phyloP scores from a whole-genome alignment of 2,797 vertebrate species.

The Danio tinwini region DNA sequence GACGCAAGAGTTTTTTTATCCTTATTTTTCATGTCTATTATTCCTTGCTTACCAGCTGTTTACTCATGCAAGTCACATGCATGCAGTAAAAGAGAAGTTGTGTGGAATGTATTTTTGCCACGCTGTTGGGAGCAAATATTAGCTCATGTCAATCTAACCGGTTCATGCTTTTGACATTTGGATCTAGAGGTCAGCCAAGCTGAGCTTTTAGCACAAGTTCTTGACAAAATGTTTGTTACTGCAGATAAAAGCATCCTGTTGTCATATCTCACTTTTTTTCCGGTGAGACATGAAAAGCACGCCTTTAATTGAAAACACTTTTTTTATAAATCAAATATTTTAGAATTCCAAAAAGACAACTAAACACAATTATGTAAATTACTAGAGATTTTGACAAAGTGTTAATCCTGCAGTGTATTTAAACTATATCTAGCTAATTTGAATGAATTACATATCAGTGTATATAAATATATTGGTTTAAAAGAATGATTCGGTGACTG shows the following conservation, averaged over 20 bases:
- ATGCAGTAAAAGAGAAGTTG: not conserved
- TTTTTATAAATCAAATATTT: too few relatives aligned
- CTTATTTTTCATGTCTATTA: slow-evolving; percentile 19
- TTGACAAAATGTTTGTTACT: not conserved
- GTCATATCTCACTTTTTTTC: not conserved
- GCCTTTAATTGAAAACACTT: too few relatives aligned
- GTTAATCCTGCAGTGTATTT: too few relatives aligned
- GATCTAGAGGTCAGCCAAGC: not conserved
- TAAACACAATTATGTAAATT: too few relatives aligned
- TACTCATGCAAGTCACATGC: not conserved
- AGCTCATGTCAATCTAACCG: not conserved
- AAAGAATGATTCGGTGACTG: too few relatives aligned
- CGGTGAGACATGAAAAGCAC: not conserved
- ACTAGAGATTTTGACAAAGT: too few relatives aligned
- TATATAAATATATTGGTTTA: too few relatives aligned
- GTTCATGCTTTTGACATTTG: slow-evolving; percentile 8
- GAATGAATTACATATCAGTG: too few relatives aligned
- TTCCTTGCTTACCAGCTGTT: slow-evolving; percentile 1
- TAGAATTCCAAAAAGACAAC: too few relatives aligned
- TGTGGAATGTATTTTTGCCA: not conserved
- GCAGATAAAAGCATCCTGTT: not conserved
- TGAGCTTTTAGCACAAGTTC: not conserved
- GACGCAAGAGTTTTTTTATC: not conserved
- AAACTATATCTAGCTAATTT: too few relatives aligned
- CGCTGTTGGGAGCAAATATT: not conserved